These are phyloP conservation scores for Hypothenemus hampei DNA, from an alignment of 1,140 invertebrate genomes.

Conservation along the genomic window DNA sequence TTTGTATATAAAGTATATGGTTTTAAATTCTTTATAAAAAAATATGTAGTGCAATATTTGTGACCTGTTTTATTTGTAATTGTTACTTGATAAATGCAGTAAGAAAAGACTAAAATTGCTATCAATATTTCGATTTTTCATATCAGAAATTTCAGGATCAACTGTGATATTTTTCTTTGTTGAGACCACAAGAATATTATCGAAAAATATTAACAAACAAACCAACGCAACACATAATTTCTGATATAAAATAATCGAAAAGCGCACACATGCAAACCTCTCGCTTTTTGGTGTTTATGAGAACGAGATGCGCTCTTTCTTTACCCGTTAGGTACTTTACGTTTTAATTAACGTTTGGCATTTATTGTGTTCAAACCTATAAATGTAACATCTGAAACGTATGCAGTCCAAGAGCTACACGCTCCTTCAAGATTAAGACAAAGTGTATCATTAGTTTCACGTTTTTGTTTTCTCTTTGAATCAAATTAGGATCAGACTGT, in stretches of 20 bases:
- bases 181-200: not conserved
- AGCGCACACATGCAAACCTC: slow-evolving; percentile 20
- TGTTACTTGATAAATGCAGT: too few species aligned
- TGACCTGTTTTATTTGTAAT: too few species aligned
- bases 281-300: slow-evolving; percentile 27
- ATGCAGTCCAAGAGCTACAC: slow-evolving; percentile 6
- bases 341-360: slow-evolving; percentile 11
- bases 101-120: too few species aligned
- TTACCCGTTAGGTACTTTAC: slow-evolving; percentile 38
- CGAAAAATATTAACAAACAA: not conserved
- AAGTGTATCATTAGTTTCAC: not conserved
- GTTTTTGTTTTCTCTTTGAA: too few species aligned
- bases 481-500: too few species aligned
- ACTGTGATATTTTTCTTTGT: slow-evolving; percentile 9
- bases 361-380: slow-evolving; percentile 5
- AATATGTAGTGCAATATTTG: too few species aligned
- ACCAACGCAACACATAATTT: too few species aligned
- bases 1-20: too few species aligned
- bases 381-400: slow-evolving; percentile 12
- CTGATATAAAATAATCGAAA: slow-evolving; percentile 14
- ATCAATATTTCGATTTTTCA: slow-evolving; percentile 4
- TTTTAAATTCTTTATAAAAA: too few species aligned
- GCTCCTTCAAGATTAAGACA: slow-evolving; percentile 4
- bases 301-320: not conserved
- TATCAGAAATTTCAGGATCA: slow-evolving; percentile 1